Percentiles rank a stretch among this genome's conserved stretches.
Evolutionary conservation across 2,113 vertebrate genomes (phyloP).

Genomic region (Psilopogon haemacephalus): DNA sequence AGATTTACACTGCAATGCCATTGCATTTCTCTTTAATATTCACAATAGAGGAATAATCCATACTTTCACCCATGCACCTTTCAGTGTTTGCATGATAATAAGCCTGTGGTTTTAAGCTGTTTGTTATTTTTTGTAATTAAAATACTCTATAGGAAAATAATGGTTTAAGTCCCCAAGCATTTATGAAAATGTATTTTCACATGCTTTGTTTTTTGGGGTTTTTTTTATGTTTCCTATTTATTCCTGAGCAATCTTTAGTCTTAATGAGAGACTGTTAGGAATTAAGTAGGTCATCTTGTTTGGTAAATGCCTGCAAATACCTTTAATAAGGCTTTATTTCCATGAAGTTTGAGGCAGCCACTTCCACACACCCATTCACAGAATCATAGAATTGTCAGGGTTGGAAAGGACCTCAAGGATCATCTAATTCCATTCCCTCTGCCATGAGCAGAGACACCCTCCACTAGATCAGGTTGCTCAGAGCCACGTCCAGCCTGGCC

Average conservation of each 20-base stretch:
- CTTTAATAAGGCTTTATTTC: constrained; percentile 16
- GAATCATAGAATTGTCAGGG: no score
- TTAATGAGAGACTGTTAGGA: background rate
- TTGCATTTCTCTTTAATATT: constrained; percentile 38
- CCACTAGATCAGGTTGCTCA: no score
- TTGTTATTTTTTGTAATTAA: constrained; percentile 4
- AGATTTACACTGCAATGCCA: background rate
- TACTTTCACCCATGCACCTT: background rate
- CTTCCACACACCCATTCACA: background rate
- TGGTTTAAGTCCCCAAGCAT: background rate
- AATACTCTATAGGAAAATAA: background rate
- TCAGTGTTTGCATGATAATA: constrained; percentile 30
- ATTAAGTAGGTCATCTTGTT: constrained; percentile 4
- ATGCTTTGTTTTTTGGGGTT: background rate
- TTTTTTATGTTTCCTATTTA: background rate
- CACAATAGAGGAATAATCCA: constrained; percentile 17
- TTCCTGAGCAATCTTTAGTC: background rate
- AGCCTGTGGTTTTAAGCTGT: background rate
- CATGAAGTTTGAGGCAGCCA: background rate
- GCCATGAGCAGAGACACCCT: no score
- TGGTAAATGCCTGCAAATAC: background rate
- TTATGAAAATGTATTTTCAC: background rate
- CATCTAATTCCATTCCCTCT: no score
- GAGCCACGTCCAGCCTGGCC: no score
- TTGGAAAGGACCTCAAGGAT: no score